Percentiles rank a stretch among this genome's conserved stretches.
These are phyloP conservation scores for Ctenosaura bakeri DNA, from an alignment of 2,797 vertebrate species.

Conservation along the genomic window DNA sequence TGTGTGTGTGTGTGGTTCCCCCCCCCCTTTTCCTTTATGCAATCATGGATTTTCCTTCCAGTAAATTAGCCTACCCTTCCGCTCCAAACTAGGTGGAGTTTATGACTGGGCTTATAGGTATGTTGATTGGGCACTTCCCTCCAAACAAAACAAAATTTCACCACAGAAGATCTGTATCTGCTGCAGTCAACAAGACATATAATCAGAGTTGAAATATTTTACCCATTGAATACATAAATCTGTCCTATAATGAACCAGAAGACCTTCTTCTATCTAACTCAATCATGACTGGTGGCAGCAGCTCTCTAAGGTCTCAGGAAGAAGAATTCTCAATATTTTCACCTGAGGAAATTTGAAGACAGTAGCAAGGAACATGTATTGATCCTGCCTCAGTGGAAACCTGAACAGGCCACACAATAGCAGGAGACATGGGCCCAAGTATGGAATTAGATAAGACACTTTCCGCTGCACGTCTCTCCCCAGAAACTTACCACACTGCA, in stretches of 20 bases:
- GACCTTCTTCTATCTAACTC: not conserved
- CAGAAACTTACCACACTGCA: not conserved
- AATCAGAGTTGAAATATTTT: not conserved
- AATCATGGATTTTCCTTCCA: conserved; percentile 18
- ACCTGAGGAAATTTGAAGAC: too few relatives aligned
- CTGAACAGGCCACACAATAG: too few relatives aligned
- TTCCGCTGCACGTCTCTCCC: too few relatives aligned
- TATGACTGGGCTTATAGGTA: not conserved
- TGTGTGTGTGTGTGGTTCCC: too few relatives aligned
- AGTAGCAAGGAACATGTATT: too few relatives aligned
- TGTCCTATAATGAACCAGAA: not conserved
- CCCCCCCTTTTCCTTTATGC: not conserved
- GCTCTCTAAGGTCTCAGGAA: not conserved
- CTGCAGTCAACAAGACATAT: not conserved
- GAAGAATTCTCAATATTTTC: too few relatives aligned
- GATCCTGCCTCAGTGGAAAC: too few relatives aligned
- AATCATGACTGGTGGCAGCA: too few relatives aligned
- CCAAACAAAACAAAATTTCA: not conserved
- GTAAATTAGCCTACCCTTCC: not conserved
- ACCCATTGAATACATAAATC: not conserved
- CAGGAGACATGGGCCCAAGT: too few relatives aligned
- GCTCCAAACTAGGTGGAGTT: not conserved
- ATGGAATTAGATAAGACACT: too few relatives aligned
- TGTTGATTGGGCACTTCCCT: not conserved
- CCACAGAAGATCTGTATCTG: not conserved